Conservation (phyloP, 2,888 invertebrate species). For the Macrophya annulata region DNA sequence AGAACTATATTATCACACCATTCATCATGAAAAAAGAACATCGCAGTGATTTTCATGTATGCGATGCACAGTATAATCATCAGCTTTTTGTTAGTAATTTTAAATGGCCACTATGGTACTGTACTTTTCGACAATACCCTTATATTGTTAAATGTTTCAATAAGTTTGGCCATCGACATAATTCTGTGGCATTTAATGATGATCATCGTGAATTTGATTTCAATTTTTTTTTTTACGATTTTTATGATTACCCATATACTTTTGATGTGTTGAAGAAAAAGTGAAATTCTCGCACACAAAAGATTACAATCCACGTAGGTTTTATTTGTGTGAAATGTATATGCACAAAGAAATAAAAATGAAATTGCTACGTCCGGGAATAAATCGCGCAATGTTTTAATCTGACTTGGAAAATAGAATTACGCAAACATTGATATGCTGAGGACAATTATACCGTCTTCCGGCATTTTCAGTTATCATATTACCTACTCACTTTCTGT, state of each 20-base stretch:
- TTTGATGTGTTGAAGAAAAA: neutral
- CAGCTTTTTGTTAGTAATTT: neutral
- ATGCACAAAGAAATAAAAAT: too few relatives aligned
- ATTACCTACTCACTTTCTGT: neutral
- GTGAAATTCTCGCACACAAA: neutral
- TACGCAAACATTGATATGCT: neutral
- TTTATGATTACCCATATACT: neutral
- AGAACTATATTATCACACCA: neutral
- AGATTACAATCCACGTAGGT: neutral
- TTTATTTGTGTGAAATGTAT: neutral
- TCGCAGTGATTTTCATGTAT: conserved; percentile 1
- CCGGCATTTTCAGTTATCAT: neutral
- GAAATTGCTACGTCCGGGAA: neutral
- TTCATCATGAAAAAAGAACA: neutral
- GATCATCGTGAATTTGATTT: neutral
- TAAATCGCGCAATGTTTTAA: neutral
- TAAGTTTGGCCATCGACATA: too few relatives aligned
- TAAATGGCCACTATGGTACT: neutral
- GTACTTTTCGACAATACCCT: neutral
- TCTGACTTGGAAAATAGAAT: conserved; percentile 32
- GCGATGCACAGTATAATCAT: too few relatives aligned
- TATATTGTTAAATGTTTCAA: neutral
- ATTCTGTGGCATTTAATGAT: too few relatives aligned
- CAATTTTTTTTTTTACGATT: neutral
- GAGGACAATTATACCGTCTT: neutral